These are phyloP conservation scores for Gobius niger DNA, from an alignment of 2,113 vertebrate genomes.

Conservation along the genomic window DNA sequence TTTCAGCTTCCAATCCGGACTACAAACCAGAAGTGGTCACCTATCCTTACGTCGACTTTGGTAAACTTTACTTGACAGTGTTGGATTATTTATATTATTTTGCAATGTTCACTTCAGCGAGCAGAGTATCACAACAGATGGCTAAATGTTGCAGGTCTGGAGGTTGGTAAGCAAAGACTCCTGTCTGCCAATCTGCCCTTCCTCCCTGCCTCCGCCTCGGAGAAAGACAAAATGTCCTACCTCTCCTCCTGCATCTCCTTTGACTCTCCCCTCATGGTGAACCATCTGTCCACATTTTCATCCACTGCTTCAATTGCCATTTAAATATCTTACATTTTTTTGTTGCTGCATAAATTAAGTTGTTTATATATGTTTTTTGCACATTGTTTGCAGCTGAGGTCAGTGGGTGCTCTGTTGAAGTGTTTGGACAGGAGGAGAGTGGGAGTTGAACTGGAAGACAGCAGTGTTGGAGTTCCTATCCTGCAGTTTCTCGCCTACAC, in stretches of 20 bases:
- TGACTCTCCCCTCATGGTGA: slow-evolving; percentile 85
- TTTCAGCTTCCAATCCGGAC: slow-evolving; percentile 69
- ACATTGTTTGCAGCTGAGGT: slow-evolving; percentile 75
- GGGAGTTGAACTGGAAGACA: slow-evolving; percentile 91
- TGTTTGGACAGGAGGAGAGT: slow-evolving; percentile 90
- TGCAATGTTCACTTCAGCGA: background rate
- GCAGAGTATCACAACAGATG: background rate
- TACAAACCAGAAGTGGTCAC: slow-evolving; percentile 84
- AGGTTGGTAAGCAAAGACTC: slow-evolving; percentile 90
- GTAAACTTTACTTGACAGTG: slow-evolving; percentile 61
- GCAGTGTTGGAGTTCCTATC: slow-evolving; percentile 83
- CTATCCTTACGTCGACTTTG: slow-evolving; percentile 90
- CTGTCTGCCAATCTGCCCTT: slow-evolving; percentile 86
- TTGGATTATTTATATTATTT: background rate
- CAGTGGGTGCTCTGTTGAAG: slow-evolving; percentile 90
- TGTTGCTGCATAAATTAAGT: background rate
- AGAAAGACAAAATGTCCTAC: slow-evolving; percentile 85
- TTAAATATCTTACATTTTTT: slow-evolving; percentile 14
- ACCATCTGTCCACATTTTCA: slow-evolving; percentile 20
- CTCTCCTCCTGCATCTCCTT: slow-evolving; percentile 91
- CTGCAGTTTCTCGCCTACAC: slow-evolving; percentile 88
- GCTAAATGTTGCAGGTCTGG: slow-evolving; percentile 72
- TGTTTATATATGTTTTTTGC: slow-evolving; percentile 17
- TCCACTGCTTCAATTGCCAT: slow-evolving; percentile 24
- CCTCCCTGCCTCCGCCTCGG: slow-evolving; percentile 83